Evolutionary conservation across 2,888 invertebrate species (phyloP).

Genomic region (Drosophila prolongata): DNA sequence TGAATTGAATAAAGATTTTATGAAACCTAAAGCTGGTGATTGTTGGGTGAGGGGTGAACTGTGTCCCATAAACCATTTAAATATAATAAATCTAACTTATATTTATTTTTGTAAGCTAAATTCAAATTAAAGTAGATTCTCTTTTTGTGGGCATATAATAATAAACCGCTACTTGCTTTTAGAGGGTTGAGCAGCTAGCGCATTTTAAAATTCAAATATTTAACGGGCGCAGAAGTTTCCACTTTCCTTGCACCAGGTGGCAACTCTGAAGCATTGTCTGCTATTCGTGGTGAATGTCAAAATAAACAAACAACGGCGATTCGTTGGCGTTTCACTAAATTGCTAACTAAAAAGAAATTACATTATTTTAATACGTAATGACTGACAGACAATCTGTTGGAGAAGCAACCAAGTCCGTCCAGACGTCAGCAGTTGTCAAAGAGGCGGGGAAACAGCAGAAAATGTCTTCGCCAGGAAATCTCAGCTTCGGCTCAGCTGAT

Average conservation of each 20-base stretch:
- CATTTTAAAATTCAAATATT: background rate
- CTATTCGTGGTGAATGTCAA: constrained; percentile 2
- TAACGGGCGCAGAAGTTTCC: background rate
- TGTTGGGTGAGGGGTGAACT: background rate
- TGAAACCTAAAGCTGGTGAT: constrained; percentile 40
- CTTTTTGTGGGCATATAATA: too few relatives aligned
- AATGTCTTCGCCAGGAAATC: constrained; percentile 6
- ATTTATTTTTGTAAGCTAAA: background rate
- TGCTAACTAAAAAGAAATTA: background rate
- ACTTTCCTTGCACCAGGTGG: background rate
- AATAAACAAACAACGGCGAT: constrained; percentile 1
- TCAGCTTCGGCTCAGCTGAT: background rate
- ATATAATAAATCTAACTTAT: too few relatives aligned
- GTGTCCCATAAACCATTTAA: too few relatives aligned
- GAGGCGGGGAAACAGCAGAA: constrained; percentile 3
- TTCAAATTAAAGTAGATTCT: background rate
- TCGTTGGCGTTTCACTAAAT: background rate
- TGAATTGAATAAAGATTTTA: constrained; percentile 77
- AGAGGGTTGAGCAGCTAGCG: too few relatives aligned
- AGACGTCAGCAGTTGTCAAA: background rate
- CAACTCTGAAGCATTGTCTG: background rate
- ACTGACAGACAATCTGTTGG: constrained; percentile 16
- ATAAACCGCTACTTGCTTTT: too few relatives aligned
- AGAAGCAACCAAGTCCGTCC: background rate
- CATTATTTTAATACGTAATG: constrained; percentile 27